These are phyloP conservation scores for Drosophila nigromelanica DNA, from an alignment of 1,140 invertebrate species.

Conservation along the genomic window DNA sequence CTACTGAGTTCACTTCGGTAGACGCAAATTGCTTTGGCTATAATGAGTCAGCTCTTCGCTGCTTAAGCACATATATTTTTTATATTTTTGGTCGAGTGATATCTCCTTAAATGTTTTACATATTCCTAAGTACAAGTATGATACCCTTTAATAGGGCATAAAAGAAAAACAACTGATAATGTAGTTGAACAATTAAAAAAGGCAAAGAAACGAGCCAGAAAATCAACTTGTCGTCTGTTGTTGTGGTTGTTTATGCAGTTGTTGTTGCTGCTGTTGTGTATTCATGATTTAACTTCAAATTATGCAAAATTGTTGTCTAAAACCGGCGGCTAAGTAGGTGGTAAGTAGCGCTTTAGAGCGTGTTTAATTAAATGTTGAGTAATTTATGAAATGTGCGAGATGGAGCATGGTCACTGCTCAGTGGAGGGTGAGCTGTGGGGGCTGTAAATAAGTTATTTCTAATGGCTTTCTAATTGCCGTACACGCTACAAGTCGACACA, in stretches of 20 bases:
- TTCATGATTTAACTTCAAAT: conserved; percentile 75
- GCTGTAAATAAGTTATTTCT: conserved; percentile 73
- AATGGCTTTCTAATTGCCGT: conserved; percentile 79
- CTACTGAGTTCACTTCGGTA: not conserved
- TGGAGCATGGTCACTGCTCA: conserved; percentile 2
- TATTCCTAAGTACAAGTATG: not conserved
- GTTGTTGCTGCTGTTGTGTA: conserved; percentile 23
- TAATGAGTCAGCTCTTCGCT: not conserved
- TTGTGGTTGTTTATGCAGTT: conserved; percentile 8
- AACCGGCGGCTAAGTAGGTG: conserved; percentile 78
- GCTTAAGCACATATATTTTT: not conserved
- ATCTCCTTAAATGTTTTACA: not conserved
- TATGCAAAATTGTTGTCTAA: conserved; percentile 82
- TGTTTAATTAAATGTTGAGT: conserved; percentile 83
- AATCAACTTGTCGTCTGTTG: conserved; percentile 56
- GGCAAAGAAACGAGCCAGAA: conserved; percentile 40
- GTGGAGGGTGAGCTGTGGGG: not conserved
- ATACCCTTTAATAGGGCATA: conserved; percentile 10
- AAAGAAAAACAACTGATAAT: conserved; percentile 5
- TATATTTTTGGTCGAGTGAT: not conserved
- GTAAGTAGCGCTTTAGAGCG: conserved; percentile 81
- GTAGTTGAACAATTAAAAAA: conserved; percentile 1
- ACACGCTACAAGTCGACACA: conserved; percentile 22
- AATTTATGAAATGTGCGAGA: conserved; percentile 70
- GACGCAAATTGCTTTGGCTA: not conserved